These are phyloP conservation scores for Myotis planiceps DNA, from an alignment of 2,797 vertebrate species.

Conservation along the genomic window DNA sequence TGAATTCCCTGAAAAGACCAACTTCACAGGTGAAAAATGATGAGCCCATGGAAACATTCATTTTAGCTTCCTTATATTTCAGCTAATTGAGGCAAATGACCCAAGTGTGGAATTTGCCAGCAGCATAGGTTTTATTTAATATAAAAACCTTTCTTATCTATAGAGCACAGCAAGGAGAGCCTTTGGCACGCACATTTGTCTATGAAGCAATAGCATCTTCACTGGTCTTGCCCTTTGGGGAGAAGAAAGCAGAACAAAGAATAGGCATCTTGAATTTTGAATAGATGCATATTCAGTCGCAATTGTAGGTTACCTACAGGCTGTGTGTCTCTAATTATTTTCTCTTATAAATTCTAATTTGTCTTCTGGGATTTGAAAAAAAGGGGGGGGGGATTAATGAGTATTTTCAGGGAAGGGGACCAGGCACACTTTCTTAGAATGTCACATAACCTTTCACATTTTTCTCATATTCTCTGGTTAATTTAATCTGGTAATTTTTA, in stretches of 20 bases:
- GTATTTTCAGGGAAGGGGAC: not conserved
- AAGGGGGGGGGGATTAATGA: slow-evolving; percentile 33
- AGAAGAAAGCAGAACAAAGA: slow-evolving; percentile 15
- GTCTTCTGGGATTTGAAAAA: not conserved
- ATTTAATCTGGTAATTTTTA: slow-evolving; percentile 48
- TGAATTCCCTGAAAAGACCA: not conserved
- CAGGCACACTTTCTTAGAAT: not conserved
- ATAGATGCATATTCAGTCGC: not conserved
- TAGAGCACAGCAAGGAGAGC: slow-evolving; percentile 50
- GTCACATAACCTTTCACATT: not conserved
- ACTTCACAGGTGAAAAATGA: not conserved
- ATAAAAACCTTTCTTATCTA: slow-evolving; percentile 65
- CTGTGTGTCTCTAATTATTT: slow-evolving; percentile 41
- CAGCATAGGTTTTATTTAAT: slow-evolving; percentile 71
- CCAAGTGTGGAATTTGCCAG: slow-evolving; percentile 45
- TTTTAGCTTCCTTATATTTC: slow-evolving; percentile 30
- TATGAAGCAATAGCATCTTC: slow-evolving; percentile 29
- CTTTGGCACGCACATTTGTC: slow-evolving; percentile 66
- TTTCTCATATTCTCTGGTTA: slow-evolving; percentile 35
- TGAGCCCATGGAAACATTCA: slow-evolving; percentile 4
- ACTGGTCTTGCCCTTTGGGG: slow-evolving; percentile 34
- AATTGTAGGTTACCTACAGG: slow-evolving; percentile 42
- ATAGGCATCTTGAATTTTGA: slow-evolving; percentile 49
- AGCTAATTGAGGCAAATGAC: slow-evolving; percentile 71
- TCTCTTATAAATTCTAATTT: slow-evolving; percentile 56